A percentile compares a stretch with the other conserved stretches of the same genome.
Conservation (phyloP, 2,888 invertebrate genomes). For the Rhingia rostrata region DNA sequence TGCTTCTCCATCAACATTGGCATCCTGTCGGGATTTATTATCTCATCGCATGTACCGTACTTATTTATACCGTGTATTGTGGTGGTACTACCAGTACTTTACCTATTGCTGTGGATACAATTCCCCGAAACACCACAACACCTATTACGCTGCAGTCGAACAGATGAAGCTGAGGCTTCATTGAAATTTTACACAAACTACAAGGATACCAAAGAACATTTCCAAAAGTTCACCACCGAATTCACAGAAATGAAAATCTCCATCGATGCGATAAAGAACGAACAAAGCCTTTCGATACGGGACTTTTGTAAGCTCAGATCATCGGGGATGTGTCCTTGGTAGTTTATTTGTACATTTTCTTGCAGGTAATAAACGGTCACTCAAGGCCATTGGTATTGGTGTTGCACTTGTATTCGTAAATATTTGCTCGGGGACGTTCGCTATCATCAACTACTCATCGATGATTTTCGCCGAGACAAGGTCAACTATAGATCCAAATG, state of each 20-base stretch:
- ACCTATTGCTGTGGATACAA: slow-evolving; percentile 75
- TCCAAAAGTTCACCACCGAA: slow-evolving; percentile 72
- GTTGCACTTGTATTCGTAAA: slow-evolving; percentile 77
- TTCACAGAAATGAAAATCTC: slow-evolving; percentile 77
- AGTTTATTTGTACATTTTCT: not conserved
- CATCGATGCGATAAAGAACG: slow-evolving; percentile 70
- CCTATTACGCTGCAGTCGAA: slow-evolving; percentile 76
- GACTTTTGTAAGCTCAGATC: slow-evolving; percentile 78
- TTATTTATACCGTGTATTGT: slow-evolving; percentile 78
- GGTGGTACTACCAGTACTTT: slow-evolving; percentile 78
- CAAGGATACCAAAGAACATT: slow-evolving; percentile 75
- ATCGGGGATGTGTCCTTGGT: too few species aligned
- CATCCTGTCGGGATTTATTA: slow-evolving; percentile 78
- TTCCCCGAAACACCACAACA: slow-evolving; percentile 80
- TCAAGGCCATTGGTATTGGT: slow-evolving; percentile 77
- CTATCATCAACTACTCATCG: slow-evolving; percentile 81
- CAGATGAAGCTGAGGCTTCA: slow-evolving; percentile 77
- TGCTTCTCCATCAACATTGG: slow-evolving; percentile 80
- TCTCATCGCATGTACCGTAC: slow-evolving; percentile 79
- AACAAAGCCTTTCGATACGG: slow-evolving; percentile 66
- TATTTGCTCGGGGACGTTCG: slow-evolving; percentile 79
- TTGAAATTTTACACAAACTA: slow-evolving; percentile 79
- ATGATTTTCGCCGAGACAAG: slow-evolving; percentile 79
- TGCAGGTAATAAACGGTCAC: slow-evolving; percentile 77
- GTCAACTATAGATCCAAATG: slow-evolving; percentile 78